phyloP scores from a whole-genome alignment of 2,888 invertebrate genomes.

The Plebejus melissa region DNA sequence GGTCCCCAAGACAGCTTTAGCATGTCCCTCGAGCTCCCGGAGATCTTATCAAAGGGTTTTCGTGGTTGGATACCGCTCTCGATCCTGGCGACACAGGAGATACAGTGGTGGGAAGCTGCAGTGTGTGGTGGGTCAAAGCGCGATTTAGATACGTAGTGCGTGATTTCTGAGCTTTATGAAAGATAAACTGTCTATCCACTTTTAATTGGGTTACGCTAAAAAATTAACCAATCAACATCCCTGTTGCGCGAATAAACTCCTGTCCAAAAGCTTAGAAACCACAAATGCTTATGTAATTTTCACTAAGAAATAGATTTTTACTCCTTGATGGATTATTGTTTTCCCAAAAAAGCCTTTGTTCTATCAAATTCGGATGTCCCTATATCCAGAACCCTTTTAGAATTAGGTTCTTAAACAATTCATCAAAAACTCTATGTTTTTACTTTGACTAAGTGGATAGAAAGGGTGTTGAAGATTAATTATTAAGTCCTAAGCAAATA shows the following conservation, averaged over 20 bases:
- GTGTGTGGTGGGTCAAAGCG: too few species aligned
- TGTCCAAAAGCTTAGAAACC: too few species aligned
- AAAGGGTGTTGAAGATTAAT: not conserved
- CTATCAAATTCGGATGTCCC: too few species aligned
- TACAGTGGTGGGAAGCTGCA: too few species aligned
- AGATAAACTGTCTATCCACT: not conserved
- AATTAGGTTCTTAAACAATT: not conserved
- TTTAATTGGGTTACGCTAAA: not conserved
- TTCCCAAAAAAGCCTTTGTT: not conserved
- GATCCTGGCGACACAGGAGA: too few species aligned
- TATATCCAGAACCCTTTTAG: not conserved
- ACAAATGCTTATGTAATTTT: not conserved
- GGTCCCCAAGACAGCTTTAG: too few species aligned
- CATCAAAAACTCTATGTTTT: not conserved
- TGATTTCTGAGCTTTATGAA: not conserved
- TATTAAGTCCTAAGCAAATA: conserved; percentile 6
- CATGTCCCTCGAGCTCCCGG: too few species aligned
- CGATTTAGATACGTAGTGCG: not conserved
- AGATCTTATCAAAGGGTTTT: too few species aligned
- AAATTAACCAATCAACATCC: not conserved
- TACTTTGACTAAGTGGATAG: not conserved
- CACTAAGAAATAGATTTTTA: not conserved
- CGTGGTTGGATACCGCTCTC: too few species aligned
- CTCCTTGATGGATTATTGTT: too few species aligned
- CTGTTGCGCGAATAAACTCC: too few species aligned